These are phyloP conservation scores for Luffia ferchaultella DNA, from an alignment of 2,888 invertebrate genomes.

Conservation along the genomic window DNA sequence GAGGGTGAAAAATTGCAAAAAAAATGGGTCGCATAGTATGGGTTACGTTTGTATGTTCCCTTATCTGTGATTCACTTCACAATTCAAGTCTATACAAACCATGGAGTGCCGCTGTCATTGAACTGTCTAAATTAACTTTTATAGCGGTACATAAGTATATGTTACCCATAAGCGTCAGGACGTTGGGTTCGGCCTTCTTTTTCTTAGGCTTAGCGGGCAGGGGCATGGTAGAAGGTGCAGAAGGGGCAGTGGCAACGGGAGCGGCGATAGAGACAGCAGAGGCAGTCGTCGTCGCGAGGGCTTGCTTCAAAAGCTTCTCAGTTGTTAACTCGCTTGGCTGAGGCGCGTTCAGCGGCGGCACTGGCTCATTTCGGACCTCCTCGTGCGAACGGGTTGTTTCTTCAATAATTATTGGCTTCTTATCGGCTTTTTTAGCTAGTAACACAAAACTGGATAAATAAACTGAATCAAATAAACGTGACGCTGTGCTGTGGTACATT, in stretches of 20 bases:
- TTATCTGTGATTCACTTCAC: no score
- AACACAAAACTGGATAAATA: background rate
- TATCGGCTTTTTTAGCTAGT: slow-evolving; percentile 42
- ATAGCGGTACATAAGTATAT: no score
- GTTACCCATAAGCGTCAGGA: slow-evolving; percentile 48
- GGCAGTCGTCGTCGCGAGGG: slow-evolving; percentile 22
- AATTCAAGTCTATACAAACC: no score
- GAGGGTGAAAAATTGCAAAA: no score
- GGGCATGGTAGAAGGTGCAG: background rate
- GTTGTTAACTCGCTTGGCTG: slow-evolving; percentile 54
- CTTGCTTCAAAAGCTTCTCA: slow-evolving; percentile 48
- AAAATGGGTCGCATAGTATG: no score
- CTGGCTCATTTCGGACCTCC: slow-evolving; percentile 34
- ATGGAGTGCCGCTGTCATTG: no score
- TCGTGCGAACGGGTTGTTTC: no score
- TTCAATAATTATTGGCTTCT: slow-evolving; percentile 26
- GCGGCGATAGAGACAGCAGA: slow-evolving; percentile 16
- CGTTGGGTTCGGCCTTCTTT: slow-evolving; percentile 45
- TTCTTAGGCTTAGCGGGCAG: slow-evolving; percentile 38
- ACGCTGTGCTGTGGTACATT: background rate
- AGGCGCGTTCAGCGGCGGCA: slow-evolving; percentile 43
- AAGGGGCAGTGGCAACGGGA: slow-evolving; percentile 9
- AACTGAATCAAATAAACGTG: background rate
- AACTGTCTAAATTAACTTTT: no score
- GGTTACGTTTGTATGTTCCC: no score